phyloP scores from a whole-genome alignment of 2,113 vertebrate species.

The Pao palembangensis region DNA sequence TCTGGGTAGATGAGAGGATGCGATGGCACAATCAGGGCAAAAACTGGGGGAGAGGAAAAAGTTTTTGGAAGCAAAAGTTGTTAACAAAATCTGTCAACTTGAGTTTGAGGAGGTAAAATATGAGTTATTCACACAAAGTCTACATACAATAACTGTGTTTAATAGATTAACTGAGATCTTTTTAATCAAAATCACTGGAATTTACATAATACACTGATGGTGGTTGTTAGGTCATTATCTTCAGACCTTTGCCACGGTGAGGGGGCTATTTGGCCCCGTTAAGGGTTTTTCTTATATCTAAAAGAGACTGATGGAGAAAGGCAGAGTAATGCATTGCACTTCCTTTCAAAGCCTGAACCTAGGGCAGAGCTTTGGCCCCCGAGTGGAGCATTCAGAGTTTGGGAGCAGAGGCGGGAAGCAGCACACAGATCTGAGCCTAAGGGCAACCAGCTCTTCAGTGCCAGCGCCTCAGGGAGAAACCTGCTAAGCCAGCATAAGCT shows the following conservation, averaged over 20 bases:
- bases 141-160: too few relatives aligned
- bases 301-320: slow-evolving; percentile 27
- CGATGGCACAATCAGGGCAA: slow-evolving; percentile 12
- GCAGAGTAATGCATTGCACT: slow-evolving; percentile 33
- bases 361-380: slow-evolving; percentile 35
- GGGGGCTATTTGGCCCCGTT: slow-evolving; percentile 45
- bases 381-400: slow-evolving; percentile 50
- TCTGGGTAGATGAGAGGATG: slow-evolving; percentile 10
- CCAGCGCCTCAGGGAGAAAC: slow-evolving; percentile 61
- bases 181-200: too few relatives aligned
- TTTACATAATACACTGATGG: not conserved
- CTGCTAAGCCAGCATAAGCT: slow-evolving; percentile 67
- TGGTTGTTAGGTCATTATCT: not conserved
- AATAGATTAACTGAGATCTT: too few relatives aligned
- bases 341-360: slow-evolving; percentile 48
- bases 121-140: not conserved
- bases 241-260: slow-evolving; percentile 11
- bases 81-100: not conserved
- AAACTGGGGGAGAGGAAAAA: not conserved
- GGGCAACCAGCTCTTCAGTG: slow-evolving; percentile 63
- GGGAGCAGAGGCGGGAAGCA: slow-evolving; percentile 49
- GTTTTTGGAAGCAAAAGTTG: not conserved
- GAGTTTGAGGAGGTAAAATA: not conserved
- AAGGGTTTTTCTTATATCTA: slow-evolving; percentile 20
- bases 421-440: slow-evolving; percentile 66